Conservation (phyloP, 2,888 invertebrate species). For the Julus scandinavius region DNA sequence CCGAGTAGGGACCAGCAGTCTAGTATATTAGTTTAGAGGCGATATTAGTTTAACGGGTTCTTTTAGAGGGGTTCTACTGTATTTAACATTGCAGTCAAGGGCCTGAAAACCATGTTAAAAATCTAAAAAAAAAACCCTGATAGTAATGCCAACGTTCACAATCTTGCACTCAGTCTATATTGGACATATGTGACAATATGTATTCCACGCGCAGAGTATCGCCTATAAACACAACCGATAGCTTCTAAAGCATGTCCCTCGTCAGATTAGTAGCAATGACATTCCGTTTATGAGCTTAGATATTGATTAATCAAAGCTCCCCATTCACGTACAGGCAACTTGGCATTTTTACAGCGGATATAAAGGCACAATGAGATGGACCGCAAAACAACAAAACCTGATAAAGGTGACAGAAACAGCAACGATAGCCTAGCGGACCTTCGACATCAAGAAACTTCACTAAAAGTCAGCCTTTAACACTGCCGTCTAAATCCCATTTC, state of each 20-base stretch:
- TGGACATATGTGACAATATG: slow-evolving; percentile 30
- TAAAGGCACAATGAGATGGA: slow-evolving; percentile 39
- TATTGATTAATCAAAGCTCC: slow-evolving; percentile 49
- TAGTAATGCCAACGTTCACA: neutral
- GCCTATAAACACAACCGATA: slow-evolving; percentile 35
- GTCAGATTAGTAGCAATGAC: slow-evolving; percentile 39
- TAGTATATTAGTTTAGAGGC: no score
- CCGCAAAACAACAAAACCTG: slow-evolving; percentile 27
- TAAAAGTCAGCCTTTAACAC: neutral
- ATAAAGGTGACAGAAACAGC: slow-evolving; percentile 17
- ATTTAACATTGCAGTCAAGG: no score
- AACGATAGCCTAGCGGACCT: neutral
- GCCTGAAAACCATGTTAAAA: no score
- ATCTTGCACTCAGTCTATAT: neutral
- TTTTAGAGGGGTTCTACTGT: no score
- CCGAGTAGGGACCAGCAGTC: no score
- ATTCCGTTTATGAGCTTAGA: slow-evolving; percentile 39
- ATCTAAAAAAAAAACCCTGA: neutral
- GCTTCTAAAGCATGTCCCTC: slow-evolving; percentile 38
- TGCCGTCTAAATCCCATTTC: neutral
- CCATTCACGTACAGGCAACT: slow-evolving; percentile 45
- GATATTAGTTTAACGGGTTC: no score
- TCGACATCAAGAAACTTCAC: neutral
- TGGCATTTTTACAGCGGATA: slow-evolving; percentile 42
- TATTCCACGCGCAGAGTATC: slow-evolving; percentile 35